A percentile compares a stretch with the other conserved stretches of the same genome.
Evolutionary conservation across 2,113 vertebrate genomes (phyloP).

Genomic region (Ptilorrhoa leucosticta): DNA sequence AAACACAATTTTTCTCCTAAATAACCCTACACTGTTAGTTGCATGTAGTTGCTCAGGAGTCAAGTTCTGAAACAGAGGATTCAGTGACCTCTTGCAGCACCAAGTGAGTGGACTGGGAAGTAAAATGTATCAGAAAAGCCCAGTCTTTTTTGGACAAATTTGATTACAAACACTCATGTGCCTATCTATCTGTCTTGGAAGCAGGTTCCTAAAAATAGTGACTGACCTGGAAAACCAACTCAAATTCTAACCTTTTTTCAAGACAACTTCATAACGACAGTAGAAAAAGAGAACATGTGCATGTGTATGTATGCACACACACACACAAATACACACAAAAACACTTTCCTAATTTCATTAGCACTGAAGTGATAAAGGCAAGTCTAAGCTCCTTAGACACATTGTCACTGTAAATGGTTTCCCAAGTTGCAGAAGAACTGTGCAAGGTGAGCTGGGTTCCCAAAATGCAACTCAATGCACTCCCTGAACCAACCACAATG

Average conservation of each 20-base stretch:
- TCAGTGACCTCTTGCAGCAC: neutral
- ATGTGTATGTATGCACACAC: neutral
- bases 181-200: neutral
- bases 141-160: neutral
- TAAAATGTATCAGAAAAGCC: neutral
- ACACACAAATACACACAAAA: neutral
- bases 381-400: neutral
- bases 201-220: neutral
- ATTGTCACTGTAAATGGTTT: neutral
- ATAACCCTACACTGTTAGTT: neutral
- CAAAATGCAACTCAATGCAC: neutral
- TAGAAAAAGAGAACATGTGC: neutral
- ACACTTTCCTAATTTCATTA: neutral
- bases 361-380: neutral
- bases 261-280: neutral
- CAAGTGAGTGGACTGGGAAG: neutral
- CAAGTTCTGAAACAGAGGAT: neutral
- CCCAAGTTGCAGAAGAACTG: neutral
- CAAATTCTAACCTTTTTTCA: neutral
- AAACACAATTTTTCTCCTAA: rapidly evolving
- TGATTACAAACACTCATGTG: neutral
- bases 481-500: neutral
- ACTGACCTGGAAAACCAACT: neutral
- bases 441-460: neutral
- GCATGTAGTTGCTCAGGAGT: neutral